These are phyloP conservation scores for Lepisosteus oculatus DNA, from an alignment of 2,113 vertebrate genomes.

Conservation along the genomic window DNA sequence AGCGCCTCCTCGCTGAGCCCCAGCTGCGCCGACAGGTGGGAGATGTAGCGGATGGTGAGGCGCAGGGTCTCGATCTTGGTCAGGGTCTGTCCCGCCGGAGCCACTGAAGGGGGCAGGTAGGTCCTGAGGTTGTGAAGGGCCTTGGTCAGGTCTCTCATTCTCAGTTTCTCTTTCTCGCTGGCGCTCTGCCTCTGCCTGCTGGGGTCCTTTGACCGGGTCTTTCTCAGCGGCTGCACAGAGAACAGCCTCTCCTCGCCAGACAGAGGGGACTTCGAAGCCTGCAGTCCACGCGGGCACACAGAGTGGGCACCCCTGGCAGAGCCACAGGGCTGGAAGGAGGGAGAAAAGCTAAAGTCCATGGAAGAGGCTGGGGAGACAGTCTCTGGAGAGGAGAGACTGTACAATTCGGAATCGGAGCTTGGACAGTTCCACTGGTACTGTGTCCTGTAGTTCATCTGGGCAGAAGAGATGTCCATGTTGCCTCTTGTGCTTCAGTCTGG, in stretches of 20 bases:
- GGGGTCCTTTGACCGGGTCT: conserved; percentile 48
- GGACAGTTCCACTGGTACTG: conserved; percentile 57
- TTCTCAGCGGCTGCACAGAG: conserved; percentile 21
- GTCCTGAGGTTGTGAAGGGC: conserved; percentile 72
- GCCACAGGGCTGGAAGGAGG: conserved; percentile 37
- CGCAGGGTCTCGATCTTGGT: conserved; percentile 76
- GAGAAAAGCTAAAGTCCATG: conserved; percentile 60
- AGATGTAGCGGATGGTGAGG: conserved; percentile 74
- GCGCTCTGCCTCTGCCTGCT: conserved; percentile 73
- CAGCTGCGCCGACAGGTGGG: conserved; percentile 67
- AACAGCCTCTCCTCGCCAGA: conserved; percentile 8
- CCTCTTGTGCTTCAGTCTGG: conserved; percentile 27
- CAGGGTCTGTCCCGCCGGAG: conserved; percentile 65
- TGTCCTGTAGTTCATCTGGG: conserved; percentile 44
- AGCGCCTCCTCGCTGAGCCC: conserved; percentile 61
- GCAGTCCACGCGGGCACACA: conserved; percentile 18
- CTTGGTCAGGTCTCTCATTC: conserved; percentile 75
- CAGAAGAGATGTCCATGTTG: conserved; percentile 60
- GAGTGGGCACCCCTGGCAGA: conserved; percentile 28
- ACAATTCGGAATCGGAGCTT: conserved; percentile 65
- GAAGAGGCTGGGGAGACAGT: conserved; percentile 60
- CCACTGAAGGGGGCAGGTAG: conserved; percentile 71
- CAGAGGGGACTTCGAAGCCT: conserved; percentile 28
- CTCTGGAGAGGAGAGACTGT: conserved; percentile 61
- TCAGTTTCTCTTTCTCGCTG: conserved; percentile 76